Percentiles rank a stretch among this genome's conserved stretches.
phyloP scores from a whole-genome alignment of 2,888 invertebrate species.

The Anarsia innoxiella region DNA sequence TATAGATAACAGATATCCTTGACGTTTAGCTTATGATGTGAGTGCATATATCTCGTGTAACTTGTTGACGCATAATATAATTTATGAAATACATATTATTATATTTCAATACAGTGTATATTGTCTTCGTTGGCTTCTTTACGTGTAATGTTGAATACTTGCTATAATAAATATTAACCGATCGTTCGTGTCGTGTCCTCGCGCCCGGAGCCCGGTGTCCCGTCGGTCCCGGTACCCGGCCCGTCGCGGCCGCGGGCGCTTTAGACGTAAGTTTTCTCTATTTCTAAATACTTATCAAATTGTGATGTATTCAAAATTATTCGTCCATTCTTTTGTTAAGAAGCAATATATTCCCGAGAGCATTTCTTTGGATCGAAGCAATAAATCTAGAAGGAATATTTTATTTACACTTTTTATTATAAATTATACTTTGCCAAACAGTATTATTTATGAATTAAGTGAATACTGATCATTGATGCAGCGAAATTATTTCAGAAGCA shows the following conservation, averaged over 20 bases:
- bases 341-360: conserved; percentile 46
- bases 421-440: conserved; percentile 32
- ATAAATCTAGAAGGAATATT: conserved; percentile 39
- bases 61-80: conserved; percentile 71
- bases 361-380: conserved; percentile 49
- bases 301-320: conserved; percentile 54
- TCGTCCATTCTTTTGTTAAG: conserved; percentile 47
- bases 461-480: too few species aligned
- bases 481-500: too few species aligned
- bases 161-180: too few species aligned
- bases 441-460: conserved; percentile 29
- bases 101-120: conserved; percentile 38
- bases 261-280: conserved; percentile 57
- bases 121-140: conserved; percentile 47
- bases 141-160: conserved; percentile 38
- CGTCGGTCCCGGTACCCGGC: too few species aligned
- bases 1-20: conserved; percentile 39
- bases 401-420: conserved; percentile 3
- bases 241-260: too few species aligned
- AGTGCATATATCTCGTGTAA: conserved; percentile 43
- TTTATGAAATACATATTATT: conserved; percentile 38
- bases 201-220: too few species aligned
- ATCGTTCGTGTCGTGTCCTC: too few species aligned
- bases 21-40: conserved; percentile 46
- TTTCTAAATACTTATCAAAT: conserved; percentile 37